Evolutionary conservation across 2,113 vertebrate genomes (phyloP).

Genomic region (Maccullochella peelii): DNA sequence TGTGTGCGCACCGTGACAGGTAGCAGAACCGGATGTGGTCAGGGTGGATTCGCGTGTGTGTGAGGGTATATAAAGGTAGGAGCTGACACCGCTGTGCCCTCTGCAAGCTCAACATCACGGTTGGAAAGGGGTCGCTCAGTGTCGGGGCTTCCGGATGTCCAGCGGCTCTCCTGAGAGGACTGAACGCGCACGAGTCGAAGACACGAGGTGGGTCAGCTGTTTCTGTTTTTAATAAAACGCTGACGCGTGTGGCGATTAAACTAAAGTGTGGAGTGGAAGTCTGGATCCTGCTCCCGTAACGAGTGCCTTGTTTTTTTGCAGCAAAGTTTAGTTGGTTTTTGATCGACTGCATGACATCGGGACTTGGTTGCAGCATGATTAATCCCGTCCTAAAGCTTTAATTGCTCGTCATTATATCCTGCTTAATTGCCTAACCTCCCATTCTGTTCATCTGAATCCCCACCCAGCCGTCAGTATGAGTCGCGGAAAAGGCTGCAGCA

Average conservation of each 20-base stretch:
- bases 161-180: conserved; percentile 14
- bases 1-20: conserved; percentile 4
- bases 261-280: no score
- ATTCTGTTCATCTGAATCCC: not conserved
- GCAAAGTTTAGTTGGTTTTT: not conserved
- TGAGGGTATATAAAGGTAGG: conserved; percentile 75
- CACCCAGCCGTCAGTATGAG: not conserved
- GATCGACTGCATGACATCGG: not conserved
- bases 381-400: no score
- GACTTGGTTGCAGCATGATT: not conserved
- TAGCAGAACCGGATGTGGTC: conserved; percentile 64
- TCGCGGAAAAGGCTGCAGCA: no score
- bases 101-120: conserved; percentile 39
- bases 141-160: conserved; percentile 31
- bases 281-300: no score
- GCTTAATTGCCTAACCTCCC: not conserved
- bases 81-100: conserved; percentile 35
- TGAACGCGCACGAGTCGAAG: conserved; percentile 11
- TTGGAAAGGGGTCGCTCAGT: not conserved
- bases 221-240: no score
- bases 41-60: conserved; percentile 21
- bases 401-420: not conserved
- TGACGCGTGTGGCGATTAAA: no score
- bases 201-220: conserved; percentile 65
- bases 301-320: no score